Percentiles rank a stretch among this genome's conserved stretches.
Evolutionary conservation across 2,113 vertebrate genomes (phyloP).

Genomic region (Megaceryle maxima): DNA sequence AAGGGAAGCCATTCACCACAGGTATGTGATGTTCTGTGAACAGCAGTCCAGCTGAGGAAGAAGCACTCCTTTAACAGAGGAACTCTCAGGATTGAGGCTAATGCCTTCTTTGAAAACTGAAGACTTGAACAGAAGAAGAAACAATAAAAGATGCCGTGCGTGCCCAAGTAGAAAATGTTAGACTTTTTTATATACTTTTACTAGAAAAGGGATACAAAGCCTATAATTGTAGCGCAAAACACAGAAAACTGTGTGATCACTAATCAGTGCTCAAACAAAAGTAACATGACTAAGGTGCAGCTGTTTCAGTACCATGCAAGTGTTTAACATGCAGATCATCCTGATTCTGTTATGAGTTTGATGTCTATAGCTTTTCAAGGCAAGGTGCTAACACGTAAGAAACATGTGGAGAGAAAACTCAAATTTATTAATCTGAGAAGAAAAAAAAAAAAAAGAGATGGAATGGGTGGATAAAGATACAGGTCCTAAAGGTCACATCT

Average conservation of each 20-base stretch:
- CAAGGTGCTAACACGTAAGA: background rate
- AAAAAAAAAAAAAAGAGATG: background rate
- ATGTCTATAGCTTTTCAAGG: background rate
- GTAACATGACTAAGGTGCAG: too few relatives aligned
- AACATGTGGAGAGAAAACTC: background rate
- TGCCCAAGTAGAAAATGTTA: background rate
- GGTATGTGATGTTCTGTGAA: background rate
- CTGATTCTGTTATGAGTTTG: background rate
- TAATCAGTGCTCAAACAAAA: too few relatives aligned
- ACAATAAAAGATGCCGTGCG: background rate
- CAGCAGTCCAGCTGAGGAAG: background rate
- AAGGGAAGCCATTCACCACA: background rate
- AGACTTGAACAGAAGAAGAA: background rate
- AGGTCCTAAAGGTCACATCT: background rate
- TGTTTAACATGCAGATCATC: background rate
- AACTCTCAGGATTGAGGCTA: background rate
- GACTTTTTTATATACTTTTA: background rate
- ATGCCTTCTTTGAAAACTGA: background rate
- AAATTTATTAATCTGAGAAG: background rate
- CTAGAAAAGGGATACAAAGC: background rate
- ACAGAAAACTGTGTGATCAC: background rate
- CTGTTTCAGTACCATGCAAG: background rate
- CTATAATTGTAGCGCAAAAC: background rate
- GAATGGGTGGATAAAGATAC: background rate
- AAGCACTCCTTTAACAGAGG: background rate